phyloP scores from a whole-genome alignment of 2,797 vertebrate species.

The Cuculus canorus region DNA sequence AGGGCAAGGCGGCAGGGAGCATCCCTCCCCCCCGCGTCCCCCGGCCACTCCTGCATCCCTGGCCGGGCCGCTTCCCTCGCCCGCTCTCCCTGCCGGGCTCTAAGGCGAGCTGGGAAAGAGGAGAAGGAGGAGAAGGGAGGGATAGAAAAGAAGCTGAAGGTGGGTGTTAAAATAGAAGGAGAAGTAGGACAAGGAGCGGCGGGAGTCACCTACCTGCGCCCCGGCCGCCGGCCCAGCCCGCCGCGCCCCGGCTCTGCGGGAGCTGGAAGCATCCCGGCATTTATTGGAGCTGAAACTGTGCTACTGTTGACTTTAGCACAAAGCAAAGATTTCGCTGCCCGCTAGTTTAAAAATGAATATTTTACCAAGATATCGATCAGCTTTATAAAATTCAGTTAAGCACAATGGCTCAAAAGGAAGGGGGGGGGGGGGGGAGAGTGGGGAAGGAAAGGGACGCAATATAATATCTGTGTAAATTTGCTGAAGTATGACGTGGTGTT shows the following conservation, averaged over 20 bases:
- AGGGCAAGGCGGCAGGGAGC: neutral
- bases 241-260: slow-evolving; percentile 76
- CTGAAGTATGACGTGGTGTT: slow-evolving; percentile 88
- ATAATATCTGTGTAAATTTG: slow-evolving; percentile 98
- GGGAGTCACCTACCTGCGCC: slow-evolving; percentile 80
- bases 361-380: slow-evolving; percentile 99
- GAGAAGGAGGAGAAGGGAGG: neutral
- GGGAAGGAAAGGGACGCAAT: slow-evolving; percentile 85
- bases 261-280: slow-evolving; percentile 88
- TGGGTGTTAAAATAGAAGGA: neutral
- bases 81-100: neutral
- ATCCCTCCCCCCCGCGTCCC: neutral
- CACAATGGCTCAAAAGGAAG: slow-evolving; percentile 84
- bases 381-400: slow-evolving; percentile 95
- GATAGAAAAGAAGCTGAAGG: neutral
- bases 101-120: neutral
- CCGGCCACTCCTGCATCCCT: neutral
- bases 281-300: slow-evolving; percentile 96
- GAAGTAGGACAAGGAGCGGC: neutral
- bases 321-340: slow-evolving; percentile 99
- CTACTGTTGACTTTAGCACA: slow-evolving; percentile 99
- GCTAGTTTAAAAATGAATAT: slow-evolving; percentile 98
- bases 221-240: slow-evolving; percentile 66
- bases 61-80: too few relatives aligned
- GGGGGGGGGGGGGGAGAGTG: slow-evolving; percentile 72